These are phyloP conservation scores for Chaetops frenatus DNA, from an alignment of 2,113 vertebrate genomes.

Conservation along the genomic window DNA sequence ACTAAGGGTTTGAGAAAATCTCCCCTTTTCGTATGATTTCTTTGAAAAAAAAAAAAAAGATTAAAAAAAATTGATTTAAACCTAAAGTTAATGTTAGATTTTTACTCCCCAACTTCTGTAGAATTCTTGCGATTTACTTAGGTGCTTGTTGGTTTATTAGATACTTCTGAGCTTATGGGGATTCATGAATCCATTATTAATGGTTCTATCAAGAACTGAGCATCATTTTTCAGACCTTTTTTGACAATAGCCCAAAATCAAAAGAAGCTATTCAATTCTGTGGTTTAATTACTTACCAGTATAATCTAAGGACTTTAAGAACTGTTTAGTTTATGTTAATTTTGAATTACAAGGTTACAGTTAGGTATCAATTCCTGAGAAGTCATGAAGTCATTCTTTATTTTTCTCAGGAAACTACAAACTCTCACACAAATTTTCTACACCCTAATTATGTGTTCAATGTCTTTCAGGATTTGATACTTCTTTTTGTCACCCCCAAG, in stretches of 20 bases:
- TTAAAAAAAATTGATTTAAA: accelerated
- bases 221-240: not conserved
- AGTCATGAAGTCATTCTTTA: not conserved
- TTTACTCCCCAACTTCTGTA: not conserved
- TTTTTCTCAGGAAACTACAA: not conserved
- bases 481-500: accelerated
- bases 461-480: not conserved
- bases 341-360: not conserved
- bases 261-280: not conserved
- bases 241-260: not conserved
- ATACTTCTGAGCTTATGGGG: not conserved
- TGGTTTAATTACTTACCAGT: not conserved
- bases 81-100: accelerated
- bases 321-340: not conserved
- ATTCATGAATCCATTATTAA: not conserved
- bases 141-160: not conserved
- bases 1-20: not conserved
- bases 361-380: not conserved
- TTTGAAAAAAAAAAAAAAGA: not conserved
- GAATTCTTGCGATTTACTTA: not conserved
- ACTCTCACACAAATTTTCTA: not conserved
- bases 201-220: not conserved
- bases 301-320: not conserved
- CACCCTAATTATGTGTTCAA: not conserved
- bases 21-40: accelerated